Percentiles rank a stretch among this genome's conserved stretches.
Conservation (phyloP, 2,113 vertebrate genomes). For the Passerina amoena region DNA sequence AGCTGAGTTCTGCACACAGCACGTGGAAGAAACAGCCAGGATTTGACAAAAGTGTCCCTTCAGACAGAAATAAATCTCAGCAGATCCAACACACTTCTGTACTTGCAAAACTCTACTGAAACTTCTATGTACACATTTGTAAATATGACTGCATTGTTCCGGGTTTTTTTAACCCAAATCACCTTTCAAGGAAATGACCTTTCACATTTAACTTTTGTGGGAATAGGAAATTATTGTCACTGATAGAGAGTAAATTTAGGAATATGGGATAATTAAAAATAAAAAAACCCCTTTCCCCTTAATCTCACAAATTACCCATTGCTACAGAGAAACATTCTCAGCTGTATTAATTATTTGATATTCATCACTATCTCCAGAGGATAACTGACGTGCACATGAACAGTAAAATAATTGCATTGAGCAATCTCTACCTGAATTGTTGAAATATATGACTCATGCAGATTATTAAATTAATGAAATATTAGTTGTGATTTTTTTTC, state of each 20-base stretch:
- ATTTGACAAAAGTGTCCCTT: neutral
- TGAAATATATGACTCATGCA: neutral
- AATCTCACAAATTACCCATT: neutral
- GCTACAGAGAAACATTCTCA: neutral
- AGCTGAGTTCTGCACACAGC: neutral
- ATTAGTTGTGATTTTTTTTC: neutral
- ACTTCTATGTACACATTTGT: neutral
- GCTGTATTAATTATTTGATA: neutral
- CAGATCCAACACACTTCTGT: neutral
- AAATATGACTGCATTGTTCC: neutral
- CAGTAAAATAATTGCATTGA: neutral
- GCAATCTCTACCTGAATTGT: neutral
- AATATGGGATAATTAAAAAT: neutral
- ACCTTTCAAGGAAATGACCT: neutral
- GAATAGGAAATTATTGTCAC: neutral
- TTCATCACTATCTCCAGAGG: neutral
- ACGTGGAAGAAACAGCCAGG: accelerated
- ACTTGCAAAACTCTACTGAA: neutral
- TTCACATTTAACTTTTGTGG: neutral
- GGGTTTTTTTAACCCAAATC: neutral
- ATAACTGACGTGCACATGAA: neutral
- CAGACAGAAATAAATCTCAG: neutral
- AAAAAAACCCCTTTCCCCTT: neutral
- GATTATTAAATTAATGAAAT: neutral
- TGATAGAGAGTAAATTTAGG: neutral